Conservation (phyloP, 2,797 vertebrate genomes). For the Notoglanidium macrostoma region DNA sequence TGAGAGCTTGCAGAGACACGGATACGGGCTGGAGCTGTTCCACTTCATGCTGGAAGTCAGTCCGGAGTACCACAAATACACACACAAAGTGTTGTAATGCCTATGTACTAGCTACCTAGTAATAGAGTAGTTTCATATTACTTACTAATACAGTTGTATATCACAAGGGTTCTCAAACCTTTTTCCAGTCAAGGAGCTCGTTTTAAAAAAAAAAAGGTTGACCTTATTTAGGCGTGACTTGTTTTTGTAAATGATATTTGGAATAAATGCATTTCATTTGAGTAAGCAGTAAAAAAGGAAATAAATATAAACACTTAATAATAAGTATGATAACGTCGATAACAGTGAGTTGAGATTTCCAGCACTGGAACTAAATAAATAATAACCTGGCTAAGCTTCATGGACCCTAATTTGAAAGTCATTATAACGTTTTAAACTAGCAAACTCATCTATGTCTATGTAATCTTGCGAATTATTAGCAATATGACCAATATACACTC, state of each 20-base stretch:
- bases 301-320: background rate
- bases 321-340: background rate
- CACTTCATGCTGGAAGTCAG: constrained; percentile 86
- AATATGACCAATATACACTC: background rate
- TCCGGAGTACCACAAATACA: constrained; percentile 4
- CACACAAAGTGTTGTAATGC: background rate
- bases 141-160: background rate
- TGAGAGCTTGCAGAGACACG: constrained; percentile 85
- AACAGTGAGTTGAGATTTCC: background rate
- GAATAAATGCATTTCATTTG: background rate
- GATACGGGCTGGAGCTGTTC: constrained; percentile 88
- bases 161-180: background rate
- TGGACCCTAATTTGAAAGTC: background rate
- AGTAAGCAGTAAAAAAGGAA: background rate
- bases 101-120: background rate
- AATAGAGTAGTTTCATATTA: background rate
- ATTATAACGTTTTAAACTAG: too few relatives aligned
- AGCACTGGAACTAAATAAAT: background rate
- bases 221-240: background rate
- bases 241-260: background rate
- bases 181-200: background rate
- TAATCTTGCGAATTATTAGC: background rate
- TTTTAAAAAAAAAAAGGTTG: background rate
- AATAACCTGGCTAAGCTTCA: too few relatives aligned
- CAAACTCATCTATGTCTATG: background rate